Conservation (phyloP, 2,888 invertebrate species). For the Euclidia mi region DNA sequence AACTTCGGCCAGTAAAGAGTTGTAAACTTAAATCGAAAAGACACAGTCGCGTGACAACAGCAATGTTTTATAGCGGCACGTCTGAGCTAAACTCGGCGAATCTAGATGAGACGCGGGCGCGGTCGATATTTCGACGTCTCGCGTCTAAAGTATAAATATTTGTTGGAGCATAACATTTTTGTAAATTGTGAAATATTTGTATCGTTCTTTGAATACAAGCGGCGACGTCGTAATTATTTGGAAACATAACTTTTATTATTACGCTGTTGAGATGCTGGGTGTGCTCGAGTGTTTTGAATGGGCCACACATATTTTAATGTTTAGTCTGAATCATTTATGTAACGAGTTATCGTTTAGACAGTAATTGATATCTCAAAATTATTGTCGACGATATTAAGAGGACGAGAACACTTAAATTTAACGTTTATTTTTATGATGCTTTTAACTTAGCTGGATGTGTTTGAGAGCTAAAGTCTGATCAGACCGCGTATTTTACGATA, state of each 20-base stretch:
- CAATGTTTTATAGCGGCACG: conserved; percentile 9
- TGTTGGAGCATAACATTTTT: background rate
- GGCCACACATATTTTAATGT: background rate
- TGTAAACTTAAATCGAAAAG: conserved; percentile 14
- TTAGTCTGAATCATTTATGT: conserved; percentile 4
- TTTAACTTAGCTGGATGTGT: conserved; percentile 11
- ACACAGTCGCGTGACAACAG: conserved; percentile 1
- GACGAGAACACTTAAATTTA: conserved; percentile 4
- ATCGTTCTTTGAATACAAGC: background rate
- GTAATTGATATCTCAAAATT: conserved; percentile 6
- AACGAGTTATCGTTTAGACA: conserved; percentile 4
- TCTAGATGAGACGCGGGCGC: background rate
- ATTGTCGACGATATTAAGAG: conserved; percentile 7
- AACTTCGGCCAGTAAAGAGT: background rate
- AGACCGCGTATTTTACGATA: conserved; percentile 14
- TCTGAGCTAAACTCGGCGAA: conserved; percentile 4
- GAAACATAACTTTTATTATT: background rate
- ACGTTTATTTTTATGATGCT: conserved; percentile 24
- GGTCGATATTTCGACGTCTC: conserved; percentile 1
- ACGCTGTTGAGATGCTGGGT: background rate
- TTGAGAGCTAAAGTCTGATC: conserved; percentile 6
- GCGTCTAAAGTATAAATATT: background rate
- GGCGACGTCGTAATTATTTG: background rate
- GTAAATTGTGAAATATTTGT: conserved; percentile 4
- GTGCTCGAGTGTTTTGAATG: background rate